phyloP scores from a whole-genome alignment of 1,140 invertebrate species.

The Euwallacea fornicatus region DNA sequence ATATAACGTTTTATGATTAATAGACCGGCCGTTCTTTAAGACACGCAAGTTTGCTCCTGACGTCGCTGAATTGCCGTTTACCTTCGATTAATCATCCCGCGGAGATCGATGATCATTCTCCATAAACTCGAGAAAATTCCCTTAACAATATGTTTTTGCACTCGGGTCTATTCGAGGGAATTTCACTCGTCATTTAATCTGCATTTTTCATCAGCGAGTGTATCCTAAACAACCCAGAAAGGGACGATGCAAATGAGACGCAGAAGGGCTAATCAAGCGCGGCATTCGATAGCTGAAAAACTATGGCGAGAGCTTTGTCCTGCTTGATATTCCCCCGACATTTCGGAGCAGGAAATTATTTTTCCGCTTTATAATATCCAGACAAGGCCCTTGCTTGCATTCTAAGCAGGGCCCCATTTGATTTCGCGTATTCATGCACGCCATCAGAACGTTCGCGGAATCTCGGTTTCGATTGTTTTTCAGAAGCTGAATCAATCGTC shows the following conservation, averaged over 20 bases:
- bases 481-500: not conserved
- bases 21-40: constrained; percentile 32
- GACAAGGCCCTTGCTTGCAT: constrained; percentile 45
- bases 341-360: constrained; percentile 50
- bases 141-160: constrained; percentile 29
- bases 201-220: constrained; percentile 17
- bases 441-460: constrained; percentile 23
- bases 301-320: constrained; percentile 36
- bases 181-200: constrained; percentile 27
- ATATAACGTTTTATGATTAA: constrained; percentile 37
- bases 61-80: constrained; percentile 42
- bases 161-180: not conserved
- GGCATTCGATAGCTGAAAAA: constrained; percentile 10
- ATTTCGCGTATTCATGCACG: constrained; percentile 38
- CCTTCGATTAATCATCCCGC: constrained; percentile 42
- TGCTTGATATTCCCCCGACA: constrained; percentile 49
- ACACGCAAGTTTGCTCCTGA: constrained; percentile 43
- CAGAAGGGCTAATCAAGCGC: not conserved
- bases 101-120: constrained; percentile 24
- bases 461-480: constrained; percentile 3
- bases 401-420: constrained; percentile 46
- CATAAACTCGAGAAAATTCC: constrained; percentile 25
- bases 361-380: constrained; percentile 51
- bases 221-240: constrained; percentile 1
- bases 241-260: not conserved